Conservation (phyloP, 2,797 vertebrate species). For the Crotalus adamanteus region DNA sequence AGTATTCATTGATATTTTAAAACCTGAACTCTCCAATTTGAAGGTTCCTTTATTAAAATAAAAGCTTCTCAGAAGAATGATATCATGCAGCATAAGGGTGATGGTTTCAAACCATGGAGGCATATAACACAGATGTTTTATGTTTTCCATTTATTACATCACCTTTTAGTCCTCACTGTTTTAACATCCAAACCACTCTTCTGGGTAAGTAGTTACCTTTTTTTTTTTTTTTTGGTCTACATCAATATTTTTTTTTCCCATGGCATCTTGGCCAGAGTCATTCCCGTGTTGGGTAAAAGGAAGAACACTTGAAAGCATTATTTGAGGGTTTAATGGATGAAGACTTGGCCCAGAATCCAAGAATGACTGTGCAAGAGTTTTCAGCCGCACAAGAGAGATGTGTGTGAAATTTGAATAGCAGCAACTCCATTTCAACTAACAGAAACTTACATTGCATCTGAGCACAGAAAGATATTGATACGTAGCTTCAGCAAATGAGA, state of each 20-base stretch:
- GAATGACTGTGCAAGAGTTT: slow-evolving; percentile 1
- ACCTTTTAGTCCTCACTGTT: not conserved
- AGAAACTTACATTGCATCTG: not conserved
- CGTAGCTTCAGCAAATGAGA: not conserved
- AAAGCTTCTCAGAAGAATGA: slow-evolving; percentile 27
- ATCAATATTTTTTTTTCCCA: slow-evolving; percentile 49
- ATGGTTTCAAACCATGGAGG: not conserved
- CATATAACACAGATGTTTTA: not conserved
- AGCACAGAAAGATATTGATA: not conserved
- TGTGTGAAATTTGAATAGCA: not conserved
- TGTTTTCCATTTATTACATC: slow-evolving; percentile 16
- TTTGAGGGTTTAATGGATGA: slow-evolving; percentile 39
- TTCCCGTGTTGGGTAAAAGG: slow-evolving; percentile 49
- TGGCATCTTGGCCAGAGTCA: slow-evolving; percentile 45
- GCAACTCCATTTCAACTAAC: not conserved
- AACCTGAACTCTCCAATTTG: slow-evolving; percentile 53
- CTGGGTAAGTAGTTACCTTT: slow-evolving; percentile 34
- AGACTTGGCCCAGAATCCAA: slow-evolving; percentile 44
- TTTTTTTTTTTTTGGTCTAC: slow-evolving; percentile 55
- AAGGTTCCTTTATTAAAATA: slow-evolving; percentile 42
- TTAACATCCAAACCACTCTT: slow-evolving; percentile 17
- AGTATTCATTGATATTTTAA: slow-evolving; percentile 52
- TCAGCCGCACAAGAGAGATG: not conserved
- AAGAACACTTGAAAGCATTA: slow-evolving; percentile 40
- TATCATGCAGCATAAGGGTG: not conserved